These are phyloP conservation scores for Ammodytes marinus DNA, from an alignment of 2,113 vertebrate genomes.

Conservation along the genomic window DNA sequence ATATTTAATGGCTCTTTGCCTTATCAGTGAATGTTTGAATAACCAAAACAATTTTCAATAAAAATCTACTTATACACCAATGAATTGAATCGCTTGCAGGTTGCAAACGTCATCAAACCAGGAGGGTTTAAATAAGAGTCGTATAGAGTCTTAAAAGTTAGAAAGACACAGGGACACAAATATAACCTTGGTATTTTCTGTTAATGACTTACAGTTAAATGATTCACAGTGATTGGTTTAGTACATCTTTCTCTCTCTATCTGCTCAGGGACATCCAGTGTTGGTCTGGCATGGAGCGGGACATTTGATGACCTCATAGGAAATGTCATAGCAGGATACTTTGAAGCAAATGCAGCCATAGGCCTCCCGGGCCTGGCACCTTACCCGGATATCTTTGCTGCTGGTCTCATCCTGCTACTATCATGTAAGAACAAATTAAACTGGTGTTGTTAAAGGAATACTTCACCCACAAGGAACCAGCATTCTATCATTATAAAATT, in stretches of 20 bases:
- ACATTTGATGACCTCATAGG: slow-evolving; percentile 90
- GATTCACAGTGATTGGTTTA: slow-evolving; percentile 43
- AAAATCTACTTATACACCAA: not conserved
- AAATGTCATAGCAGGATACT: slow-evolving; percentile 82
- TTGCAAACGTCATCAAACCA: slow-evolving; percentile 22
- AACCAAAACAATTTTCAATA: not conserved
- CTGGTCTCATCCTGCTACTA: slow-evolving; percentile 86
- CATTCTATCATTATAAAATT: no score
- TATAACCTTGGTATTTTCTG: slow-evolving; percentile 9
- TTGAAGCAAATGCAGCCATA: slow-evolving; percentile 77
- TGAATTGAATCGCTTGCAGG: not conserved
- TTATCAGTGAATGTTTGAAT: not conserved
- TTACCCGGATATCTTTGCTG: slow-evolving; percentile 89
- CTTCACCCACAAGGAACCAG: no score
- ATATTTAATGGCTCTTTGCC: slow-evolving; percentile 19
- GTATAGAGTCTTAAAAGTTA: slow-evolving; percentile 2
- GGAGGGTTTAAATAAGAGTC: slow-evolving; percentile 12
- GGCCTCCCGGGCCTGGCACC: slow-evolving; percentile 84
- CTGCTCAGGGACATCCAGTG: slow-evolving; percentile 87
- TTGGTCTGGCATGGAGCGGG: slow-evolving; percentile 90
- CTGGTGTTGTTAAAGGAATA: not conserved
- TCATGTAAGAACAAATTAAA: slow-evolving; percentile 80
- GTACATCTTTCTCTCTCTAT: slow-evolving; percentile 33
- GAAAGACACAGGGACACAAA: not conserved
- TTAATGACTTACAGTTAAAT: slow-evolving; percentile 50